Evolutionary conservation across 1,140 invertebrate species (phyloP), one percentile per base, ranked within the genome.

Genomic region (Meloidogyne hapla): DNA sequence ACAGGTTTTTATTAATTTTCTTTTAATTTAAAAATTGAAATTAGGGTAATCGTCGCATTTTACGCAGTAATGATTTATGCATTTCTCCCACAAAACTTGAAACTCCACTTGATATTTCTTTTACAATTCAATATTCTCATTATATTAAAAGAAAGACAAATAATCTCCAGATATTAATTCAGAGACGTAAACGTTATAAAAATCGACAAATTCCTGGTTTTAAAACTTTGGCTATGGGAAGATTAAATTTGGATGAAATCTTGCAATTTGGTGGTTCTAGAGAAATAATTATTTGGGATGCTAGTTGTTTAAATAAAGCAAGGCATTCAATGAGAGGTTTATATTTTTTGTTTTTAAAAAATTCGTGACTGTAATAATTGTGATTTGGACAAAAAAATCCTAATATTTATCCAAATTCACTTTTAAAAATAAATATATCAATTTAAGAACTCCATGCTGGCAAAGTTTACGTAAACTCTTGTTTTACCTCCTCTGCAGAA

Each of bases 141-240:
- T 98, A 96, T 88, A 90, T 98, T 67, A 99, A 99, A 88, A 90
- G 95, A 80, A 95, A 96, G 88, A 93, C 94, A 48, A 98, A 98
- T 89, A 93, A 94, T 87, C 90, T 98, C 68, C 88, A 90, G 76
- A 89, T 98, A 78, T 92, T 97, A 90, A 89, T 99, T 77, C 96
- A 98, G 88, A 91, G 96, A 80, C 90, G 95, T 77, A 98, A 98
- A 88, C 92, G 94, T 81, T 98, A 98, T 88, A 98, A 98, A 90
- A 98, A 98, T 88, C 91, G 95, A 83, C 95, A 95, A n/a, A 97
- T 98, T 88, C 90, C 98, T 62, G 96, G 96, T 15, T 98, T 94
- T 88, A 98, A 98, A 89, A 97, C 95, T 1, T 90, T 99, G 3
- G 95, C 95, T n/a, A 92, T 94, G 85, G 95, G 95, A 45, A 91